phyloP scores from a whole-genome alignment of 2,888 invertebrate genomes.

The Cepaea hortensis region DNA sequence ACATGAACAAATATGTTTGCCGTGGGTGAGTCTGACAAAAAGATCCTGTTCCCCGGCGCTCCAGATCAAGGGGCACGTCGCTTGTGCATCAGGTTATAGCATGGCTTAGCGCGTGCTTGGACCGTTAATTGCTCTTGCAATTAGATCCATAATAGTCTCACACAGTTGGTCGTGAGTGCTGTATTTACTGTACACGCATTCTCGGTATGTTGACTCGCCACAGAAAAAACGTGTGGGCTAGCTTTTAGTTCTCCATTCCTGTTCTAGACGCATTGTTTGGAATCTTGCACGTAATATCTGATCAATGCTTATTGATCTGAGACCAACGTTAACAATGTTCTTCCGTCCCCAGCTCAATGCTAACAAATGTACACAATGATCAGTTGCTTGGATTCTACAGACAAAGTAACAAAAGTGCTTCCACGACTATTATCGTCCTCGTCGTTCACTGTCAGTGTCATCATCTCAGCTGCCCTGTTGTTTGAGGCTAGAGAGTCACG shows the following conservation, averaged over 20 bases:
- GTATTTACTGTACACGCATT: conserved; percentile 21
- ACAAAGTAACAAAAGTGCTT: neutral
- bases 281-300: conserved; percentile 23
- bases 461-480: neutral
- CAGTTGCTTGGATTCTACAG: neutral
- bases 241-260: conserved; percentile 18
- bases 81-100: conserved; percentile 13
- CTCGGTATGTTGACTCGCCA: conserved; percentile 5
- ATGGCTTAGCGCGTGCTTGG: conserved; percentile 25
- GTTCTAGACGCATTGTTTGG: conserved; percentile 15
- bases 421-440: neutral
- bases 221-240: neutral
- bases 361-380: conserved; percentile 25
- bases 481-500: too few species aligned
- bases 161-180: neutral
- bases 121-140: conserved; percentile 32
- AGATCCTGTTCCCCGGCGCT: neutral
- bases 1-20: conserved; percentile 5
- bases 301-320: conserved; percentile 14
- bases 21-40: conserved; percentile 18
- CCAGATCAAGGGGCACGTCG: conserved; percentile 18
- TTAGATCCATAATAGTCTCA: conserved; percentile 16
- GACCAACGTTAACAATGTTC: neutral
- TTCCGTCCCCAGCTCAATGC: neutral
- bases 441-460: neutral